phyloP scores from a whole-genome alignment of 2,888 invertebrate species.

The Coenonympha glycerion region DNA sequence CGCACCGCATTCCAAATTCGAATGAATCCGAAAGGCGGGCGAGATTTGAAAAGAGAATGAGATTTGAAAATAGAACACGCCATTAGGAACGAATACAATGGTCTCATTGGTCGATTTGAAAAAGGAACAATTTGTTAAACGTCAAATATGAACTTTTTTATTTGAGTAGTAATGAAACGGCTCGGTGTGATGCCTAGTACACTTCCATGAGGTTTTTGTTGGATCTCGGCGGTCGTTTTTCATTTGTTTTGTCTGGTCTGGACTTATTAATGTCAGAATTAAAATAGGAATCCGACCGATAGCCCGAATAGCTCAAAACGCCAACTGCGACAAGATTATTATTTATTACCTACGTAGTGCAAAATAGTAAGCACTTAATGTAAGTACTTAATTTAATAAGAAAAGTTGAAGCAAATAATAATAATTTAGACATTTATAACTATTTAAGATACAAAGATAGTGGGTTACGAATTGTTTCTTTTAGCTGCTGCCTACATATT shows the following conservation, averaged over 20 bases:
- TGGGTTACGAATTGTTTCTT: slow-evolving; percentile 37
- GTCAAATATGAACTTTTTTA: slow-evolving; percentile 74
- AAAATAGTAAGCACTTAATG: slow-evolving; percentile 25
- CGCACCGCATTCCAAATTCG: slow-evolving; percentile 71
- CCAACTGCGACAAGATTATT: slow-evolving; percentile 65
- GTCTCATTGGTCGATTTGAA: slow-evolving; percentile 76
- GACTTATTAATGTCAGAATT: slow-evolving; percentile 65
- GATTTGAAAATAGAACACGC: slow-evolving; percentile 76
- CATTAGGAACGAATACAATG: slow-evolving; percentile 74
- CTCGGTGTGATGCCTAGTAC: slow-evolving; percentile 68
- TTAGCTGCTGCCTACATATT: slow-evolving; percentile 51
- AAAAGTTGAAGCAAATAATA: slow-evolving; percentile 23
- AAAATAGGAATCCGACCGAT: slow-evolving; percentile 58
- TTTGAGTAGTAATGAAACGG: slow-evolving; percentile 70
- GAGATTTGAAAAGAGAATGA: slow-evolving; percentile 75
- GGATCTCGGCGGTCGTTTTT: slow-evolving; percentile 59
- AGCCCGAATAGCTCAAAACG: slow-evolving; percentile 47
- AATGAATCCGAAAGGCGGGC: slow-evolving; percentile 72
- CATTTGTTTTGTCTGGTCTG: slow-evolving; percentile 63
- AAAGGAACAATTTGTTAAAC: slow-evolving; percentile 77
- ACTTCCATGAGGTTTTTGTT: slow-evolving; percentile 64
- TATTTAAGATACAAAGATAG: slow-evolving; percentile 44
- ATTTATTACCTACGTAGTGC: too few relatives aligned
- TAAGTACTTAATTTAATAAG: not conserved
- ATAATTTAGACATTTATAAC: slow-evolving; percentile 20